phyloP scores from a whole-genome alignment of 2,888 invertebrate genomes.

The Dolichopus griseipennis region DNA sequence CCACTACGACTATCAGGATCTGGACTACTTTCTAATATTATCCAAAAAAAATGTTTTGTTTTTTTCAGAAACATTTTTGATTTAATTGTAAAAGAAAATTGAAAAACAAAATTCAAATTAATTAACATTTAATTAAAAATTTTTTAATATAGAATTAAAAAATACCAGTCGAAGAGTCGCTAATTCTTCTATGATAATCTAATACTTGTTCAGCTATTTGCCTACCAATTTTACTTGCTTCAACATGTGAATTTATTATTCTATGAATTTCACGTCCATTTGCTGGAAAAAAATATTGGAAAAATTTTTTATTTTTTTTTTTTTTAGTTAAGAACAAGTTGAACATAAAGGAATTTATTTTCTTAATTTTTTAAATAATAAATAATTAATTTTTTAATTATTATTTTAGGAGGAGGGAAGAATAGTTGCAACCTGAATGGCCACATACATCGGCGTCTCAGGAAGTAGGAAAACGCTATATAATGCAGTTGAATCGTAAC shows the following conservation, averaged over 20 bases:
- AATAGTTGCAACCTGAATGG: too few species aligned
- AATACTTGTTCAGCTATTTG: constrained; percentile 74
- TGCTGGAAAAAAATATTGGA: too few species aligned
- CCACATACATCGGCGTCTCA: too few species aligned
- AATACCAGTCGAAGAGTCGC: constrained; percentile 44
- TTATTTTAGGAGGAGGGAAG: too few species aligned
- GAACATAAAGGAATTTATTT: too few species aligned
- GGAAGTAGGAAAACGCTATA: too few species aligned
- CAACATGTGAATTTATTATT: constrained; percentile 65
- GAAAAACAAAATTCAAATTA: constrained; percentile 8
- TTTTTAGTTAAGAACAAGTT: too few species aligned
- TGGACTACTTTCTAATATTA: constrained; percentile 21
- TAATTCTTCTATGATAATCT: constrained; percentile 49
- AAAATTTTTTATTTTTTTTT: too few species aligned
- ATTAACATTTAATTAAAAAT: too few species aligned
- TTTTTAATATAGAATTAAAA: background rate
- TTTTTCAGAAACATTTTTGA: background rate
- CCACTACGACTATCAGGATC: constrained; percentile 19
- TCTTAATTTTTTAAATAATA: too few species aligned
- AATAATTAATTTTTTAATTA: too few species aligned
- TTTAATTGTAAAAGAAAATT: constrained; percentile 7
- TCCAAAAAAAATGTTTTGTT: background rate
- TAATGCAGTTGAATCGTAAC: too few species aligned
- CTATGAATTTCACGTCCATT: constrained; percentile 58
- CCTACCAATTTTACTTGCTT: constrained; percentile 75